These are phyloP conservation scores for Acipenser transmontanus DNA, from an alignment of 2,797 vertebrate genomes.

Conservation along the genomic window DNA sequence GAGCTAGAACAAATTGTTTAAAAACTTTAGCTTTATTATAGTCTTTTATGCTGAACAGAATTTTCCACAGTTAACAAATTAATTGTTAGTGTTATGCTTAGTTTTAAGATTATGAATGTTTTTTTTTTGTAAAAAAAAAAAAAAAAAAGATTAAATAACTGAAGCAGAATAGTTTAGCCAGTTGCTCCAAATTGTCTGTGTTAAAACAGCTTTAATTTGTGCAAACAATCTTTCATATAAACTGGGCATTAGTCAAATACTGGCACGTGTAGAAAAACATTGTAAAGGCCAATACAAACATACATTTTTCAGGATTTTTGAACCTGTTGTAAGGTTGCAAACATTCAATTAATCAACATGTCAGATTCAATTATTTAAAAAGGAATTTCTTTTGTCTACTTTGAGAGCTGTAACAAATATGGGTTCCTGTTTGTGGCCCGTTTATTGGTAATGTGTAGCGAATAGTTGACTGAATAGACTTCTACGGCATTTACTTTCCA, in stretches of 20 bases:
- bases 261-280: conserved; percentile 39
- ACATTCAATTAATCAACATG: conserved; percentile 58
- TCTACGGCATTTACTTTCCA: no score
- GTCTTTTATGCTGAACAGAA: conserved; percentile 46
- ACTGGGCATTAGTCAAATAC: conserved; percentile 39
- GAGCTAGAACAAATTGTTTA: no score
- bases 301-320: conserved; percentile 52
- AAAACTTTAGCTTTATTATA: no score
- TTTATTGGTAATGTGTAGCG: no score
- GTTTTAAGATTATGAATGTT: conserved; percentile 68
- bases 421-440: conserved; percentile 10
- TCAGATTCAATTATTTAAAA: conserved; percentile 50
- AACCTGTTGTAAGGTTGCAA: conserved; percentile 60
- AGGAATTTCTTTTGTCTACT: conserved; percentile 23
- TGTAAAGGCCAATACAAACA: conserved; percentile 48
- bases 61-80: conserved; percentile 74
- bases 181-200: conserved; percentile 64
- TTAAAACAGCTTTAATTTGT: conserved; percentile 71
- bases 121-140: no score
- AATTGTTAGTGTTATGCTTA: conserved; percentile 66
- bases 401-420: conserved; percentile 30
- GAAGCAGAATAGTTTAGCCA: conserved; percentile 52
- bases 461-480: no score
- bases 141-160: conserved; percentile 73
- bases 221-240: conserved; percentile 69